A percentile compares a stretch with the other conserved stretches of the same genome.
Conservation (phyloP, 2,113 vertebrate species). For the Pterocles burchelli region DNA sequence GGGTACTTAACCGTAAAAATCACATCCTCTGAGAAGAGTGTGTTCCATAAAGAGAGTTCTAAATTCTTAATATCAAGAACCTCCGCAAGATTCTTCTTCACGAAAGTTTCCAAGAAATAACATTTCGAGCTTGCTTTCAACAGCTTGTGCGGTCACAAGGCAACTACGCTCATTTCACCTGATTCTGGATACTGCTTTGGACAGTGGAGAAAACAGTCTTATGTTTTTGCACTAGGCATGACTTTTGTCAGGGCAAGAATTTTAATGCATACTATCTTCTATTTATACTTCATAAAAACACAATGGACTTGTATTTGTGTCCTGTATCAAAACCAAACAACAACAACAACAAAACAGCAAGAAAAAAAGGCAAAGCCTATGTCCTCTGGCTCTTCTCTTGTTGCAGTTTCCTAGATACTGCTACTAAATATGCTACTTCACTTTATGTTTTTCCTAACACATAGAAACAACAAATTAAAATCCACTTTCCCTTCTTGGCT, state of each 20-base stretch:
- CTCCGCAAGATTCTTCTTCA: not conserved
- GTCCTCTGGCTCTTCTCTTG: not conserved
- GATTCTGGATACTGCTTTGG: not conserved
- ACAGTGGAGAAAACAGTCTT: not conserved
- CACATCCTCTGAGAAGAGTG: not conserved
- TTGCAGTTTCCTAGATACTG: not conserved
- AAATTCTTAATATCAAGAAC: not conserved
- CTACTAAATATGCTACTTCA: not conserved
- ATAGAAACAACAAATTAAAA: not conserved
- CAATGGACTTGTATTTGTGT: not conserved
- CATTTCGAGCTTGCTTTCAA: not conserved
- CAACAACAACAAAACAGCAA: not conserved
- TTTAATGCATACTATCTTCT: not conserved
- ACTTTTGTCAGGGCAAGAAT: not conserved
- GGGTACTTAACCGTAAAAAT: not conserved
- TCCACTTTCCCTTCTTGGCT: not conserved
- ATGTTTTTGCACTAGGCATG: not conserved
- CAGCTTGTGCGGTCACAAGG: rapidly evolving
- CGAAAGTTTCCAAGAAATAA: not conserved
- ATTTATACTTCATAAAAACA: not conserved
- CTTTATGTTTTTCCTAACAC: not conserved
- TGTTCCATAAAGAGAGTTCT: not conserved
- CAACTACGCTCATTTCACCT: not conserved
- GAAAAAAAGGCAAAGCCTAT: no score
- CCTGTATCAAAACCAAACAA: not conserved